Evolutionary conservation across 2,113 vertebrate species (phyloP).

Genomic region (Charadrius vociferus): DNA sequence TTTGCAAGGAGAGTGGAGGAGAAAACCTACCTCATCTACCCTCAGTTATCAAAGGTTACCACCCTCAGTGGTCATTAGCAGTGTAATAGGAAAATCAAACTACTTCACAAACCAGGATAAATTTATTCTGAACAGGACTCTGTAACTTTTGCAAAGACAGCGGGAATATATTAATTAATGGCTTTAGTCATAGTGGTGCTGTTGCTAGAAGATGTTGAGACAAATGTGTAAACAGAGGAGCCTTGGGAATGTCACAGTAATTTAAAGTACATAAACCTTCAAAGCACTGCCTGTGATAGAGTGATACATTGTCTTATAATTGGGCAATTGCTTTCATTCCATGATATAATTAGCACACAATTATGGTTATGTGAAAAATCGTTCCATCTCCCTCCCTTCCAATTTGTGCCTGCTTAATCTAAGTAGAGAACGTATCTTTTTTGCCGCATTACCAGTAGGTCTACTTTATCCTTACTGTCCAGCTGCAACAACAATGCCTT

Average conservation of each 20-base stretch:
- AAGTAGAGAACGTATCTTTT: conserved; percentile 1
- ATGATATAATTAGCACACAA: conserved; percentile 67
- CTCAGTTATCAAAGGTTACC: background rate
- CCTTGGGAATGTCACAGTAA: conserved; percentile 65
- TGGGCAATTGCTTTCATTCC: conserved; percentile 64
- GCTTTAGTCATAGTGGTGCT: conserved; percentile 38
- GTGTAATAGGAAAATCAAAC: background rate
- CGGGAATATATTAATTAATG: conserved; percentile 40
- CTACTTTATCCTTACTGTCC: background rate
- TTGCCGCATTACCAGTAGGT: background rate
- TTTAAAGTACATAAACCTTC: conserved; percentile 67
- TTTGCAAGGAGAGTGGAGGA: background rate
- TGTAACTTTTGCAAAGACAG: conserved; percentile 30
- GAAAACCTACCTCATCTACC: background rate
- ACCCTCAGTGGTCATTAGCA: background rate
- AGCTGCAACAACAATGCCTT: background rate
- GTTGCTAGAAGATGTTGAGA: conserved; percentile 58
- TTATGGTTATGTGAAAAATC: conserved; percentile 65
- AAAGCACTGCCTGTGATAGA: conserved; percentile 58
- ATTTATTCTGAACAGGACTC: background rate
- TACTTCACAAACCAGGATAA: background rate
- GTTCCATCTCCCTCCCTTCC: conserved; percentile 43
- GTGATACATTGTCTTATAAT: conserved; percentile 66
- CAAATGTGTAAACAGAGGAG: conserved; percentile 67
- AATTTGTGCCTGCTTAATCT: conserved; percentile 49